These are phyloP conservation scores for Brachystomella parvula DNA, from an alignment of 1,140 invertebrate genomes.

Conservation along the genomic window DNA sequence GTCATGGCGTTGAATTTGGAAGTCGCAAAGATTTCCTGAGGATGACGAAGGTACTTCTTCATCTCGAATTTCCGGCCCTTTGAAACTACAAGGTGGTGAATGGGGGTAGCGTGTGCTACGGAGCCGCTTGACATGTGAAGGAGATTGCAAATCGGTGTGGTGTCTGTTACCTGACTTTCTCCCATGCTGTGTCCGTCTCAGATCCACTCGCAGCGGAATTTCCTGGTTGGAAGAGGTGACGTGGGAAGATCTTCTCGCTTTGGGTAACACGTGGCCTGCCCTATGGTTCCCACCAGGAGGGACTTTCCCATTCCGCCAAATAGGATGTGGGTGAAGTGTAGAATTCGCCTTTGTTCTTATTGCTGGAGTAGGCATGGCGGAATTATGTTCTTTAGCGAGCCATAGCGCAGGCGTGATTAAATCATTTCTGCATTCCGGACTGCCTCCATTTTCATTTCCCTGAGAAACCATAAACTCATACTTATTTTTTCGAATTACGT, in stretches of 20 bases:
- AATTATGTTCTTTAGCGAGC: constrained; percentile 13
- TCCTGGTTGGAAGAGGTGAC: background rate
- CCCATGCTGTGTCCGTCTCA: background rate
- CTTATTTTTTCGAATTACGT: background rate
- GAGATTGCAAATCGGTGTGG: background rate
- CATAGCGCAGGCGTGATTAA: constrained; percentile 33
- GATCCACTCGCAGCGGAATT: background rate
- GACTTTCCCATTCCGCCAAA: background rate
- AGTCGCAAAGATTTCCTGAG: no score
- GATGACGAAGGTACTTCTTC: no score
- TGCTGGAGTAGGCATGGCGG: background rate
- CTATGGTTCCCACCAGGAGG: background rate
- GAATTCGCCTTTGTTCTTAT: background rate
- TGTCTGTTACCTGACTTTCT: background rate
- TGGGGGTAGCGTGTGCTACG: background rate
- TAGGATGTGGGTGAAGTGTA: background rate
- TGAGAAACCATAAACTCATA: constrained; percentile 2
- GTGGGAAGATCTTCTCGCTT: background rate
- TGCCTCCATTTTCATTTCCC: background rate
- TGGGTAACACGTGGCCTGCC: background rate
- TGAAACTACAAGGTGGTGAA: background rate
- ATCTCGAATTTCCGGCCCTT: background rate
- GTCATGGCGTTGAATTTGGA: background rate
- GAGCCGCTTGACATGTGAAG: background rate
- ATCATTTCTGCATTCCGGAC: constrained; percentile 1